Base-by-base conservation (phyloP, 64 coral and sea anemone species). In the Pachyseris speciosa region DNA sequence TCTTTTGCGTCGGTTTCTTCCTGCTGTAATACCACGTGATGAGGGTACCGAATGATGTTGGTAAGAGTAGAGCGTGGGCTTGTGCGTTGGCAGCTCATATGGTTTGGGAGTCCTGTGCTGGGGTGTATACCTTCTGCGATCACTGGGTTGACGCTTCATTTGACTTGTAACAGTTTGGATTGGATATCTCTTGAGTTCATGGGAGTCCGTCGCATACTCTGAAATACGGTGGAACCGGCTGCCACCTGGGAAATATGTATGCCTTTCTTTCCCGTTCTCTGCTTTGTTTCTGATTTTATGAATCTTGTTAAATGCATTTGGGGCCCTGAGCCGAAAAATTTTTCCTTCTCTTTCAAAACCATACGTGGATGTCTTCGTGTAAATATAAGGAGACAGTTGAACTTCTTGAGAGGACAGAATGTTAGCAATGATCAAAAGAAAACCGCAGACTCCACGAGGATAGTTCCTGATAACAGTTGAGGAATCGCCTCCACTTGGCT, bases 401-500 rank as follows among this genome's bases (percentile, higher is more conserved):
- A 93, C 91, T 5, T 69, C 3, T 0, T 36, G 39, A 22, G 22
- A 34, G n/a, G n/a, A 11, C 7, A 44, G 37, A 25, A 94, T 88
- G 44, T 94, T 94, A 5, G 75, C 92, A 36, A 94, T 94, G 24
- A 94, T 94, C 11, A 94, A 65, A 36, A 94, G 63, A 38, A 94
- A 94, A 19, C 85, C 85, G 7, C 50, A 72, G n/a, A 77, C n/a
- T 19, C 85, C 92, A 51, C 79, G 16, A 20, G 92, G 92, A 48
- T 83, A 94, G 75, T 94, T 88, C 6, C 52, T 67, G 25, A 83
- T n/a, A 20, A 94, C 64, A 31, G 92, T 94, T 9, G 45, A 44
- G 33, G 65, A 81, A 57, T 94, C 91, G 16, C 92, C 92, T 42
- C 33, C n/a, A 25, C 92, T 94, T 51, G 92, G 92, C 61, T 63